Evolutionary conservation across 2,888 invertebrate genomes (phyloP).

Genomic region (Melieria picta): DNA sequence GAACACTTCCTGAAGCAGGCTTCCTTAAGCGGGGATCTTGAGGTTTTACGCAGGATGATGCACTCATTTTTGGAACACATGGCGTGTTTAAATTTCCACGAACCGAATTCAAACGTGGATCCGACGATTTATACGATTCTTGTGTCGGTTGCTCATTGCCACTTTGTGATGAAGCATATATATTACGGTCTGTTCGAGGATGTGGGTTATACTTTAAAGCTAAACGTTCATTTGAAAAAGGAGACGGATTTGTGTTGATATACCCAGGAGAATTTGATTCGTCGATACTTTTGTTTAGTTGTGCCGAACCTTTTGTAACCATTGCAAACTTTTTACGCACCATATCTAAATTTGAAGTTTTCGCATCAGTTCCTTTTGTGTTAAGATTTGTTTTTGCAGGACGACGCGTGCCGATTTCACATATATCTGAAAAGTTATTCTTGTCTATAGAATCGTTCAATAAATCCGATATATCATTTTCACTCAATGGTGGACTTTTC

Average conservation of each 20-base stretch:
- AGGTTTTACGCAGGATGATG: slow-evolving; percentile 45
- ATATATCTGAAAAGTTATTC: slow-evolving; percentile 19
- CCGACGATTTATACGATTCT: slow-evolving; percentile 14
- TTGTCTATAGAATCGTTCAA: slow-evolving; percentile 45
- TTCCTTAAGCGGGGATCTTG: slow-evolving; percentile 48
- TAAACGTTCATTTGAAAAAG: slow-evolving; percentile 40
- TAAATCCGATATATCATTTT: slow-evolving; percentile 53
- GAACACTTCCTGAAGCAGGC: background rate
- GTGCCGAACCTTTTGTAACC: slow-evolving; percentile 43
- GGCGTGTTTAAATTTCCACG: slow-evolving; percentile 1
- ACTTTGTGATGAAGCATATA: no score
- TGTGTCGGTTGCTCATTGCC: no score
- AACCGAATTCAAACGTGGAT: slow-evolving; percentile 39
- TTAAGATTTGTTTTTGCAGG: slow-evolving; percentile 12
- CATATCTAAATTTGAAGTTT: slow-evolving; percentile 43
- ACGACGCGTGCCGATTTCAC: slow-evolving; percentile 40
- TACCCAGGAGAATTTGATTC: slow-evolving; percentile 16
- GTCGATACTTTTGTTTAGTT: slow-evolving; percentile 26
- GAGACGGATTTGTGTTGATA: background rate
- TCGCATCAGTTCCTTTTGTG: background rate
- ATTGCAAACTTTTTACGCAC: slow-evolving; percentile 52
- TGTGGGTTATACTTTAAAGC: slow-evolving; percentile 68
- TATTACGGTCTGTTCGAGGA: slow-evolving; percentile 54
- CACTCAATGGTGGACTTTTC: slow-evolving; percentile 56
- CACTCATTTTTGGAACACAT: slow-evolving; percentile 38